Conservation (phyloP, 2,888 invertebrate genomes). For the Cataglyphis altisquamis region DNA sequence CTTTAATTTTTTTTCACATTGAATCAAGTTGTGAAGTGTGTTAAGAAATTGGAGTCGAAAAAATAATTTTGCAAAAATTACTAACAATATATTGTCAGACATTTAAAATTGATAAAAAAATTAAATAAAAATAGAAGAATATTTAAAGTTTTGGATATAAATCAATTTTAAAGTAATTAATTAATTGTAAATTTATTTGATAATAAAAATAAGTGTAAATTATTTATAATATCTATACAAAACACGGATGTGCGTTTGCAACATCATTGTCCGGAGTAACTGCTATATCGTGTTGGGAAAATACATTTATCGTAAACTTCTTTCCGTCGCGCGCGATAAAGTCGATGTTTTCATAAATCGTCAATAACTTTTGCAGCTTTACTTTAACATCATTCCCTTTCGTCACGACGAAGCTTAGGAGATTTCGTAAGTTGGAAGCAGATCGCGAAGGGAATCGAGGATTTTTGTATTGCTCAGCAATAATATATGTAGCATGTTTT, state of each 20-base stretch:
- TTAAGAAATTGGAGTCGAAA: background rate
- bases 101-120: constrained; percentile 15
- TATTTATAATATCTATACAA: background rate
- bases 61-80: background rate
- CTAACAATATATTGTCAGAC: background rate
- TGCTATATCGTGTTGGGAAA: constrained; percentile 34
- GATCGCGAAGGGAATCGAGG: background rate
- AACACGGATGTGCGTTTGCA: background rate
- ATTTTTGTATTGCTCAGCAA: background rate
- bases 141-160: background rate
- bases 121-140: background rate
- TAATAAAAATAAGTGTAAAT: background rate
- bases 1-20: background rate
- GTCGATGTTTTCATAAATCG: constrained; percentile 56
- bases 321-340: constrained; percentile 9
- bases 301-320: constrained; percentile 34
- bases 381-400: constrained; percentile 9
- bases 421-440: constrained; percentile 26
- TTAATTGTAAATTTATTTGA: background rate
- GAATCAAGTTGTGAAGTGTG: background rate
- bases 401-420: constrained; percentile 8
- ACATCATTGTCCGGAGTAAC: constrained; percentile 28
- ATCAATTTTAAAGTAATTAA: background rate
- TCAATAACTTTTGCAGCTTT: constrained; percentile 55
- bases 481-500: constrained; percentile 3